Percentiles rank a stretch among this genome's conserved stretches.
phyloP scores from a whole-genome alignment of 2,797 vertebrate species.

The Enteromius thamalakanensis region DNA sequence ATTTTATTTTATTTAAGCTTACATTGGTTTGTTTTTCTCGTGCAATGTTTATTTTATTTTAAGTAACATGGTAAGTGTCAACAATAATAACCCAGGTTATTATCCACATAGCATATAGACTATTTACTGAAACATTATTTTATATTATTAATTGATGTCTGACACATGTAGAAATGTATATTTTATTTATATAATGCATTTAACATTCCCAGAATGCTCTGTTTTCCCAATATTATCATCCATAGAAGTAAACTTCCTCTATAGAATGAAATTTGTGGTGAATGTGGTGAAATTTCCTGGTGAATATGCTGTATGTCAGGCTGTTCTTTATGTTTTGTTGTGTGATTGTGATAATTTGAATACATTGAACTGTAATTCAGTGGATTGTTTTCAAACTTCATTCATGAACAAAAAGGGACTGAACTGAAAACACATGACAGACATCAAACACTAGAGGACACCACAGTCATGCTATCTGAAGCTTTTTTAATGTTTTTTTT shows the following conservation, averaged over 20 bases:
- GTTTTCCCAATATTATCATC: neutral
- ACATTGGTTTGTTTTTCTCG: neutral
- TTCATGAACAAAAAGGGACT: neutral
- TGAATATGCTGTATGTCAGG: neutral
- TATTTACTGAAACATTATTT: neutral
- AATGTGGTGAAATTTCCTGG: neutral
- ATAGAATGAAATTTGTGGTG: too few relatives aligned
- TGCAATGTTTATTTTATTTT: neutral
- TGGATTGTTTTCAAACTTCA: neutral
- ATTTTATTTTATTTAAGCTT: neutral
- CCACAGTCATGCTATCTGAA: neutral
- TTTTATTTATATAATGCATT: neutral
- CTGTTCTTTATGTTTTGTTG: neutral
- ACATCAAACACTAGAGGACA: conserved; percentile 25
- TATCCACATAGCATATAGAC: neutral
- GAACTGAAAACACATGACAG: neutral
- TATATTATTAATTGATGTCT: neutral
- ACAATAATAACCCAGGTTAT: neutral
- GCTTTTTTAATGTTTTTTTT: too few relatives aligned
- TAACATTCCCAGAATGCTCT: neutral
- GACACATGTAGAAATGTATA: neutral
- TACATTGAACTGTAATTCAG: neutral
- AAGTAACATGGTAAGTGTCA: neutral
- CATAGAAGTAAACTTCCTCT: neutral
- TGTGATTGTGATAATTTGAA: neutral